Evolutionary conservation across 2,113 vertebrate genomes (phyloP).

Genomic region (Cololabis saira): DNA sequence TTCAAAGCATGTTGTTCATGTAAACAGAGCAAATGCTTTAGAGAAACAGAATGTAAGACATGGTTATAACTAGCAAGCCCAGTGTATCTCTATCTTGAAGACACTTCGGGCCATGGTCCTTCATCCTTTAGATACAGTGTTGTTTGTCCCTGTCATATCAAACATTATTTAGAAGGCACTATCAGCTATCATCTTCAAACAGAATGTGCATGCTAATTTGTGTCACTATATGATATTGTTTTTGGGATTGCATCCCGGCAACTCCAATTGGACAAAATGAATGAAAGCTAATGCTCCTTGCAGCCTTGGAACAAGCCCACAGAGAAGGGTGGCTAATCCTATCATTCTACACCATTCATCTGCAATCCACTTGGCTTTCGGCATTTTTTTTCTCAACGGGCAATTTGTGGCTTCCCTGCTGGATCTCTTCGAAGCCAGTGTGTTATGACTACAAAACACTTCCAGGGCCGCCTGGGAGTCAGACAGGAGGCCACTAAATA

Average conservation of each 20-base stretch:
- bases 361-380: conserved; percentile 77
- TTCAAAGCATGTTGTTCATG: conserved; percentile 18
- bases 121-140: conserved; percentile 36
- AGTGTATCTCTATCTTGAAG: conserved; percentile 21
- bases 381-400: conserved; percentile 71
- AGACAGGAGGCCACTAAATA: conserved; percentile 70
- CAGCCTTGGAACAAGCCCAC: conserved; percentile 73
- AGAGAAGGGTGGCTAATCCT: conserved; percentile 75
- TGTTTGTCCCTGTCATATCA: conserved; percentile 47
- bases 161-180: conserved; percentile 48
- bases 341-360: conserved; percentile 81
- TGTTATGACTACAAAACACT: conserved; percentile 77
- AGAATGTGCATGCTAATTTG: conserved; percentile 30
- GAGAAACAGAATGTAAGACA: conserved; percentile 19
- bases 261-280: conserved; percentile 47
- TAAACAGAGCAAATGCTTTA: conserved; percentile 27
- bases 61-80: conserved; percentile 29
- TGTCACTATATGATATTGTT: conserved; percentile 43
- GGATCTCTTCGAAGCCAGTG: conserved; percentile 67
- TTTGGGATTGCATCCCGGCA: conserved; percentile 59
- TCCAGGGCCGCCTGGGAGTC: conserved; percentile 64
- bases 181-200: conserved; percentile 54
- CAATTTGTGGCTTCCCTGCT: conserved; percentile 78
- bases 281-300: conserved; percentile 61
- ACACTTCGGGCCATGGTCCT: conserved; percentile 29